Evolutionary conservation across 2,888 invertebrate species (phyloP), one percentile per base, ranked within the genome.

Genomic region (Chalcosyrphus nemorum): DNA sequence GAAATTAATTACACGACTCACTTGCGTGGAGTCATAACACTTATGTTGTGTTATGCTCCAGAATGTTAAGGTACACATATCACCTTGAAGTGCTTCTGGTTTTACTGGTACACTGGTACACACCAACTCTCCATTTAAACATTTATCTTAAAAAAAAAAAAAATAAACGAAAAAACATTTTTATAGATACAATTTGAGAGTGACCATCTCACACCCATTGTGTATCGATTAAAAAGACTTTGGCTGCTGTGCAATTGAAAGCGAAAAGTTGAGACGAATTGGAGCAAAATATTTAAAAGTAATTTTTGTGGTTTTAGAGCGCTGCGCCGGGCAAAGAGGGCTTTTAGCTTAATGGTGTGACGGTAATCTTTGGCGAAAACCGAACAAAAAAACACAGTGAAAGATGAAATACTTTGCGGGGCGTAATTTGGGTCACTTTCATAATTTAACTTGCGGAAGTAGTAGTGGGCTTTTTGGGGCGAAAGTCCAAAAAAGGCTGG

Each of bases 171-270:
- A n/a, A n/a, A n/a, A n/a, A n/a, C n/a, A n/a, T n/a, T n/a, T 2
- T 24, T 5, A 27, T 17, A 43, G 61, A 45, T n/a, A n/a, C 61
- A 29, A 61, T 5, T 19, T n/a, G 32, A 17, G 17, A 32, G 17
- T n/a, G 29, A 45, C 11, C 50, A 15, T 29, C 29, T 45, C 29
- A 45, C 32, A 21, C 43, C 68, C 52, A 52, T 65, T 66, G 52
- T 52, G 29, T n/a, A n/a, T n/a, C n/a, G n/a, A n/a, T n/a, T n/a
- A n/a, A n/a, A n/a, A n/a, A n/a, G n/a, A n/a, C n/a, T n/a, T n/a
- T n/a, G n/a, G n/a, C n/a, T n/a, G n/a, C n/a, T n/a, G n/a, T 21
- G 52, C 41, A 45, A 68, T 43, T 68, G 68, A 68, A 68, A 68
- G 68, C 29, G 13, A 56, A 56, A 56, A 38, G n/a, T n/a, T n/a